Evolutionary conservation across 1,140 invertebrate species (phyloP), one percentile per base, ranked within the genome.

Genomic region (Chrysomallon squamiferum): DNA sequence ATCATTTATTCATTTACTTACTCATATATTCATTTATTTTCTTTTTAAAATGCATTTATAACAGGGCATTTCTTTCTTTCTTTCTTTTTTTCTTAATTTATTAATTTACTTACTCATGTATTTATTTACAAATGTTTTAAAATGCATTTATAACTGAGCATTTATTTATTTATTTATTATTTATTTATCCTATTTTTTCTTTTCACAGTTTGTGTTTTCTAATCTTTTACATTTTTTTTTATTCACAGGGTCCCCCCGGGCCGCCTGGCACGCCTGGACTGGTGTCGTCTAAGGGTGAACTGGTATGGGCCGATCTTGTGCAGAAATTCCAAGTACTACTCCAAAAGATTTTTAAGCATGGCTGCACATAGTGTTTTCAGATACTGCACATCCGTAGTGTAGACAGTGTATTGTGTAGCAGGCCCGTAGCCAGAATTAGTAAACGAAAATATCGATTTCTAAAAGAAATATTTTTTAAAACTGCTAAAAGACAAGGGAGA

Each of bases 241-340:
- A 41, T 41, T 54, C 59, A 9, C 62, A 65, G 67, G 67, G 67
- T 25, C 20, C 30, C 4, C 38, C 58, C 3, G 67, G 67, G n/a
- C 22, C 49, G 6, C 67, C 62, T 18, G 67, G 67, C 20, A 54
- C 47, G 22, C 67, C 67, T n/a, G 67, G 67, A 49, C 49, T 65
- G 15, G 59, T 45, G 3, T 65, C 67, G 9, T 58, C 52, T 45
- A 69, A 69, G 47, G 67, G 67, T 9, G 41, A 50, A 59, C 47
- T 59, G 67, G 67, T 69, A 69, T 69, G 67, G 67, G 61, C 49
- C 18, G 67, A 69, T 27, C 32, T 65, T 27, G 57, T 69, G 27
- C 45, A 50, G 45, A 20, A 49, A 58, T 63, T 65, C 62, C 62
- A 69, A 69, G 67, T 69, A 69, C 67, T 54, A 57, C 58, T 69